Base-by-base conservation (phyloP, 2,797 vertebrate species). In the Alosa sapidissima region DNA sequence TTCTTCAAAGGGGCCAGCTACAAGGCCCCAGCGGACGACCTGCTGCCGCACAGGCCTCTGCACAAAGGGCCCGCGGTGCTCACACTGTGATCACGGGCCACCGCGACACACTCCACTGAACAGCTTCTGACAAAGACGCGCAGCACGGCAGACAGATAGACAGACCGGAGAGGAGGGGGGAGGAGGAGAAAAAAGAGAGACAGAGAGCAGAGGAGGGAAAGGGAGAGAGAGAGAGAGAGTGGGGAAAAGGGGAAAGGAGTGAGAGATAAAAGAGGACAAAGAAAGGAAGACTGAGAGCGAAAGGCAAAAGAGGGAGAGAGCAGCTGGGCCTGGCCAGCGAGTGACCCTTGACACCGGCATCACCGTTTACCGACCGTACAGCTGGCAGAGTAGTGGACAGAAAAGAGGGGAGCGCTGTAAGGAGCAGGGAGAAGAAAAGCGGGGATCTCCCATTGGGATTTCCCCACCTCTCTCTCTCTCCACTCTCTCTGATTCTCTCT, bases 1-100 rank as follows among this genome's bases (percentile, higher is more conserved):
- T 87, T 87, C 93, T 92, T 94, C 92, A 94, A 94, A 94, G 92
- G 88, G 89, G 88, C 90, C 90, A 58, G 86, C 90, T 90, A 91
- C 92, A 92, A 88, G 89, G 93, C 92, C 93, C 93, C 92, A 93
- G 93, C 91, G 89, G 89, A 90, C 92, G 88, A 90, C 93, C 92
- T 90, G 91, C 93, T 92, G 92, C 78, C 91, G 90, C 88, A 91
- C 92, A 89, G 92, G 91, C 91, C 88, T 89, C 13, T 14, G 84
- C 81, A 93, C 93, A 94, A 93, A 89, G 78, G 90, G 84, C 86
- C 89, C 88, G 88, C 85, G 36, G 88, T 89, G 87, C 86, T 41
- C 89, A 90, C 5, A 41, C 92, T 91, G 92, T 51, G 90, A 91
- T 75, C 65, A 14, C 81, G 75, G 62, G 48, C 81, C 19, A 13